Base-by-base conservation (phyloP, 2,113 vertebrate species). In the Lonchura striata region DNA sequence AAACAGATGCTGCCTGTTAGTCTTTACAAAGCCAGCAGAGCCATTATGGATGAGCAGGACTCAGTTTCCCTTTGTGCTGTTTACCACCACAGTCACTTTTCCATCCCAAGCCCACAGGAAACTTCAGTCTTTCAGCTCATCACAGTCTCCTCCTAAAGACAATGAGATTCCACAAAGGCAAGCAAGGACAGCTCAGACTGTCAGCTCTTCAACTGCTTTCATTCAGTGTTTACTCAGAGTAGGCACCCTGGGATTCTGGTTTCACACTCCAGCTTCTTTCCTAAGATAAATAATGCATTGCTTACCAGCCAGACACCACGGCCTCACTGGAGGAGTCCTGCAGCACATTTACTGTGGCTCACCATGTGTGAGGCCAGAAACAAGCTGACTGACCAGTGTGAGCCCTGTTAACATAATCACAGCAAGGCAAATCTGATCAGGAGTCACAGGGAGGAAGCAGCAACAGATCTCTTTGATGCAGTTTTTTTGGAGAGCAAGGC, bases 251-350 rank as follows among this genome's bases (percentile, higher is more conserved):
- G 52, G 90, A 90, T 49, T 65, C 88, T 20, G 31, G 49, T 92
- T 95, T 94, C 85, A 86, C 90, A 92, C 87, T 70, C 59, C 71
- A 82, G 66, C 42, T 77, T 85, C 50, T 90, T 82, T 77, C 42
- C 88, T 86, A 91, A 74, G 4, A 70, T 35, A 90, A 95, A 95
- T 74, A 93, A 95, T 24, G 49, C 75, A 83, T 31, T 49, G 37
- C 53, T 86, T 61, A 92, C 54, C 88, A 68, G 60, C 47, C 63
- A 81, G 85, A 53, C 81, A 69, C 80, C 59, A 59, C 2, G 1
- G 78, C 5, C 1, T 57, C 87, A 52, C 54, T 3, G 0, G 82
- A 53, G 68, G 79, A 68, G 75, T 83, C 68, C 80, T 64, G 80
- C 53, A 84, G 93, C 69, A 83, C 64, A 64, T 88, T 86, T 68